A percentile compares a stretch with the other conserved stretches of the same genome.
Evolutionary conservation across 30 jellyfish, hydroid and myxozoan genomes (phyloP).

Genomic region (Turritopsis rubra): DNA sequence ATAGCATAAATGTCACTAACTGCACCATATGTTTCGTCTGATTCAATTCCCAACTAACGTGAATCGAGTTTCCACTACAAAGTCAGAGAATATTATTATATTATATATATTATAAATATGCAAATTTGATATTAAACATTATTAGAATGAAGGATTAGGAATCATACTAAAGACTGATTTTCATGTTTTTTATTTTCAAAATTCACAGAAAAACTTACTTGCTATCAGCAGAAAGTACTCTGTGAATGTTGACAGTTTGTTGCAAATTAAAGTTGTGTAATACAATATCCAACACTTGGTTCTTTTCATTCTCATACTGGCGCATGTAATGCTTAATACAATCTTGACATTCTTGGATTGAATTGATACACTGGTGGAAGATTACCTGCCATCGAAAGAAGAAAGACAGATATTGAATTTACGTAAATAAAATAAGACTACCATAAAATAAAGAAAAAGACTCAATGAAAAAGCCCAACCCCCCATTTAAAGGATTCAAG

Average conservation of each 20-base stretch:
- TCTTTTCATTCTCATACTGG: not conserved
- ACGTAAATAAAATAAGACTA: not conserved
- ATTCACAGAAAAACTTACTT: not conserved
- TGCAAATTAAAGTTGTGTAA: not conserved
- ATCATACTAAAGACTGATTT: no score
- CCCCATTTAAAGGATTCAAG: no score
- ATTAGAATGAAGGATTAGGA: no score
- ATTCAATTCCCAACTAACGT: not conserved
- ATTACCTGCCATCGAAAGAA: not conserved
- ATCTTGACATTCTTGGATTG: not conserved
- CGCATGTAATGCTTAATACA: not conserved
- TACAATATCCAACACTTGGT: slow-evolving; percentile 4
- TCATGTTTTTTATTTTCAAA: no score
- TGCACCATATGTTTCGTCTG: slow-evolving; percentile 22
- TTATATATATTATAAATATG: no score
- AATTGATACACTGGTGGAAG: slow-evolving; percentile 6
- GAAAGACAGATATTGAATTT: not conserved
- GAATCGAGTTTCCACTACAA: slow-evolving; percentile 10
- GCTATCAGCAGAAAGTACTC: slow-evolving; percentile 7
- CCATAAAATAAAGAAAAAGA: no score
- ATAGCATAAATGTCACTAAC: slow-evolving; percentile 54
- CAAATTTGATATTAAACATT: no score
- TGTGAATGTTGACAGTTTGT: not conserved
- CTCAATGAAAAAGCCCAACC: not conserved
- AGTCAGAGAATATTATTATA: no score